Evolutionary conservation across 2,113 vertebrate species (phyloP).

Genomic region (Lynx canadensis): DNA sequence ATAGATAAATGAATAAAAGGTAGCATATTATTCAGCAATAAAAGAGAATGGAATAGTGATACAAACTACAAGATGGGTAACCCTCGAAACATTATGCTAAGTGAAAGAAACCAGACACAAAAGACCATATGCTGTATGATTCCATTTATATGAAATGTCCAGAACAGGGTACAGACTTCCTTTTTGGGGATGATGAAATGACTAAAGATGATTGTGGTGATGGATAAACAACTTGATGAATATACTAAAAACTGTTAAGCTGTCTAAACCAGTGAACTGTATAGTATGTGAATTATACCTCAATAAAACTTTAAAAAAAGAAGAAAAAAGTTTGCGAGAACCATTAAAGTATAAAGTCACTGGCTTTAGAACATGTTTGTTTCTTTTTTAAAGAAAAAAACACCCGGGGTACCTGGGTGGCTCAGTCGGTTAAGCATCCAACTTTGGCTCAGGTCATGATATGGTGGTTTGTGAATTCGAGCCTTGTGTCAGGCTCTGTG

Average conservation of each 20-base stretch:
- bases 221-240: background rate
- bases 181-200: conserved; percentile 16
- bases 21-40: background rate
- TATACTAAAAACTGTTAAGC: conserved; percentile 15
- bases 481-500: no score
- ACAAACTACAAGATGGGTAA: background rate
- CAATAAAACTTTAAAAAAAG: conserved; percentile 20
- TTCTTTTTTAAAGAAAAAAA: background rate
- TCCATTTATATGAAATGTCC: conserved; percentile 6
- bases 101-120: background rate
- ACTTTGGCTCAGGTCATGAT: no score
- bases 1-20: conserved; percentile 6
- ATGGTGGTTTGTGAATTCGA: no score
- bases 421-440: no score
- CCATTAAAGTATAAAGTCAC: background rate
- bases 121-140: background rate
- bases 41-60: conserved; percentile 22
- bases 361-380: background rate
- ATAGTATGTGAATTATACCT: background rate
- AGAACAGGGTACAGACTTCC: background rate
- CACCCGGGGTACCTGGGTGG: no score
- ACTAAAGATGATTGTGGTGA: background rate
- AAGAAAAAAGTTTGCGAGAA: background rate
- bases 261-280: background rate
- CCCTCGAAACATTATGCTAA: background rate